These are phyloP conservation scores for Anoncus sp. DNA, from an alignment of 2,888 invertebrate genomes.

Conservation along the genomic window DNA sequence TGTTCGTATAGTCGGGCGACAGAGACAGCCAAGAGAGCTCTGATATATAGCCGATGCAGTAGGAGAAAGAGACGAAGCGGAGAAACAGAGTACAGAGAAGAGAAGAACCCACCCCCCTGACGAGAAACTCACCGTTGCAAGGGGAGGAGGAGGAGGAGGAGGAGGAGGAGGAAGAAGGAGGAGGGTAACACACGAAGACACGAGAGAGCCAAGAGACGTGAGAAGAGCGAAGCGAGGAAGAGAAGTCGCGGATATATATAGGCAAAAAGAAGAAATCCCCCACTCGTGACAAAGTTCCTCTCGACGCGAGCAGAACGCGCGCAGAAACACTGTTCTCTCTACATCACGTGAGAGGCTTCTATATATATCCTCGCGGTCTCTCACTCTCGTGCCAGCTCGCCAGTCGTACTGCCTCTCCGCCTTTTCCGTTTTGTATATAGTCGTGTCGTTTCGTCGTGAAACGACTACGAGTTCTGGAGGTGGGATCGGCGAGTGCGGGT, in stretches of 20 bases:
- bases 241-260: constrained; percentile 67
- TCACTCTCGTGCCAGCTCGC: constrained; percentile 82
- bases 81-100: constrained; percentile 63
- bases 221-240: constrained; percentile 67
- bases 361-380: constrained; percentile 58
- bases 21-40: constrained; percentile 62
- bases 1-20: constrained; percentile 68
- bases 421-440: constrained; percentile 60
- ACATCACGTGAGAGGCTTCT: constrained; percentile 47
- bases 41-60: constrained; percentile 40
- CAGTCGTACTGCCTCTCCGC: constrained; percentile 66
- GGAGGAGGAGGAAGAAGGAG: no score
- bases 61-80: constrained; percentile 62
- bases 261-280: constrained; percentile 80
- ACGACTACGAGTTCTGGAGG: constrained; percentile 49
- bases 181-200: constrained; percentile 47
- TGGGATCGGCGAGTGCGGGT: constrained; percentile 4
- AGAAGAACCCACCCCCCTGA: constrained; percentile 50
- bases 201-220: constrained; percentile 72
- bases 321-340: constrained; percentile 66
- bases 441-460: constrained; percentile 45
- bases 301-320: constrained; percentile 66
- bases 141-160: constrained; percentile 52
- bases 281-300: constrained; percentile 68
- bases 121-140: constrained; percentile 63